Conservation (phyloP, 2,888 invertebrate species). For the Acanthosepion esculentum region DNA sequence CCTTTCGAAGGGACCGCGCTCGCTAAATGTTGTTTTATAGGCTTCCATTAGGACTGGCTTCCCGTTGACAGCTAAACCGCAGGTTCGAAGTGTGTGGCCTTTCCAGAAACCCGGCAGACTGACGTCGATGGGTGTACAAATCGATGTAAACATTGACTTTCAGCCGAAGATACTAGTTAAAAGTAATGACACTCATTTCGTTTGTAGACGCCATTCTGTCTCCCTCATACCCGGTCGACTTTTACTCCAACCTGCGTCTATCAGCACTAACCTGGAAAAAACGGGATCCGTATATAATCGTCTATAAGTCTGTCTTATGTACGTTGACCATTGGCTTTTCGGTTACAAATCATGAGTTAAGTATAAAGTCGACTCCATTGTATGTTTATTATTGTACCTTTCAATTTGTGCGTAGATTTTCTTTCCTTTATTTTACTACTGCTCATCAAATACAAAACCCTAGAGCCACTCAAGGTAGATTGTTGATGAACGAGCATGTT, state of each 20-base stretch:
- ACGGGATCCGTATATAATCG: background rate
- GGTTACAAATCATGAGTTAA: no score
- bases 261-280: background rate
- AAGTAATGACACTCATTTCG: background rate
- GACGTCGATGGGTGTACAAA: background rate
- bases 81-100: slow-evolving; percentile 16
- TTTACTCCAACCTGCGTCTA: background rate
- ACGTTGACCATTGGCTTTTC: no score
- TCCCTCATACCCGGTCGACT: background rate
- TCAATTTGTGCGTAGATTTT: no score
- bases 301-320: no score
- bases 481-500: no score
- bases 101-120: background rate
- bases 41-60: background rate
- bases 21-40: background rate
- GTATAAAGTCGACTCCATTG: no score
- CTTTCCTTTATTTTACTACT: no score
- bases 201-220: background rate
- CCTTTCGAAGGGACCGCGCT: background rate
- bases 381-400: no score
- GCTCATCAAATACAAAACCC: no score
- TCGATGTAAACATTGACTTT: background rate
- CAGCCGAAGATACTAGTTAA: background rate
- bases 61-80: background rate
- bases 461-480: no score